Percentiles rank a stretch among this genome's conserved stretches.
Conservation (phyloP, 2,888 invertebrate species). For the Pyrocoelia pectoralis region DNA sequence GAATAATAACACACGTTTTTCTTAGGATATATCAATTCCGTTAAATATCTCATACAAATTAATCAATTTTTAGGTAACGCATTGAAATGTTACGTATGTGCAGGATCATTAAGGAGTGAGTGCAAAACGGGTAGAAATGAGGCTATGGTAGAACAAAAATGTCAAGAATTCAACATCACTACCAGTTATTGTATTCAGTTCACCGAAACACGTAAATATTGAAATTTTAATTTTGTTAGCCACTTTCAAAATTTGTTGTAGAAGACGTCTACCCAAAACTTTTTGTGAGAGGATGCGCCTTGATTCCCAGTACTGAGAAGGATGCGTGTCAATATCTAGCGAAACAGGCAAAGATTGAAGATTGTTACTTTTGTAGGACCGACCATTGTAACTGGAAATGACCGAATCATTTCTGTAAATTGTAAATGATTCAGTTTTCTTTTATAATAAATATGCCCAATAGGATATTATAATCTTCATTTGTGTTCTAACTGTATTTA, state of each 20-base stretch:
- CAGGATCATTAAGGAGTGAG: not conserved
- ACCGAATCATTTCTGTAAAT: no score
- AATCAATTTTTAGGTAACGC: not conserved
- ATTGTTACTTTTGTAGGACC: not conserved
- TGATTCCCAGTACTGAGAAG: not conserved
- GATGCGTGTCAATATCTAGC: not conserved
- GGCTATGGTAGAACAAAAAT: not conserved
- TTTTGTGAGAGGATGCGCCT: not conserved
- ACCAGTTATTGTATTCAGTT: no score
- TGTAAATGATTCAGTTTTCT: no score
- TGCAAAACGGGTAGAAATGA: not conserved
- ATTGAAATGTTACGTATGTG: not conserved
- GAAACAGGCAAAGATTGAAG: not conserved
- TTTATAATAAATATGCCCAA: no score
- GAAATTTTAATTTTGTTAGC: no score
- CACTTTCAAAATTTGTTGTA: not conserved
- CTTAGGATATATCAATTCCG: no score
- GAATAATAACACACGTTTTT: no score
- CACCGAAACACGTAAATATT: no score
- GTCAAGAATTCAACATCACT: not conserved
- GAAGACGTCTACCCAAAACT: not conserved
- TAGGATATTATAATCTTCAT: no score
- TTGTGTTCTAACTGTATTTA: no score
- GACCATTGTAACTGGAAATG: not conserved
- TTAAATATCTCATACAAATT: no score